These are phyloP conservation scores for Neelides sp. DNA, from an alignment of 1,140 invertebrate species.

Conservation along the genomic window DNA sequence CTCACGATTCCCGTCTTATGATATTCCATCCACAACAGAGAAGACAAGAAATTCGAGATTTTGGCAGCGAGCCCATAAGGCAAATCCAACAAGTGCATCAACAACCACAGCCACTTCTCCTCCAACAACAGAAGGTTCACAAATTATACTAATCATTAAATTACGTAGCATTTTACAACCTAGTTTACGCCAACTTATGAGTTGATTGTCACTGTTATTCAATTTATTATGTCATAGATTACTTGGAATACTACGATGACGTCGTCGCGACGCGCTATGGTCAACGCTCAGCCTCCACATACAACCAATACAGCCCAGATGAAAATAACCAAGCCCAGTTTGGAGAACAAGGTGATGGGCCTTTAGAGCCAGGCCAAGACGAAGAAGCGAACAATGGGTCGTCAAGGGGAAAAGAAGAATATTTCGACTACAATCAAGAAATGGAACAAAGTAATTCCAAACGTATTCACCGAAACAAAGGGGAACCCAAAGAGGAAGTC, in stretches of 20 bases:
- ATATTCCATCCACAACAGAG: conserved; percentile 11
- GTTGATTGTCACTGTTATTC: no score
- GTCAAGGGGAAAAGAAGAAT: not conserved
- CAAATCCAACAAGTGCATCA: conserved; percentile 1
- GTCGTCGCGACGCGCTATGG: conserved; percentile 6
- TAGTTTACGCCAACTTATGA: no score
- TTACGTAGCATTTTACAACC: no score
- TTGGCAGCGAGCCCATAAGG: conserved; percentile 15
- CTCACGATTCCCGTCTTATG: not conserved
- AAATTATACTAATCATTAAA: no score
- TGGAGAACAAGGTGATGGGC: not conserved
- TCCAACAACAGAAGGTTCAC: not conserved
- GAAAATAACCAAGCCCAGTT: not conserved
- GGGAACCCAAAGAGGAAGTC: conserved; percentile 7
- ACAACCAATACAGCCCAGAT: not conserved
- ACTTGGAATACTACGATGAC: conserved; percentile 14
- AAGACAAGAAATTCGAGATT: conserved; percentile 14
- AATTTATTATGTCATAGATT: conserved; percentile 6
- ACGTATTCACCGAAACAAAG: conserved; percentile 3
- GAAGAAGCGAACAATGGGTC: not conserved
- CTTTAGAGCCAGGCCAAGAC: not conserved
- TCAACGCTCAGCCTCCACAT: conserved; percentile 10
- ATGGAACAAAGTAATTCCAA: conserved; percentile 1
- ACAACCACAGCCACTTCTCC: conserved; percentile 6
- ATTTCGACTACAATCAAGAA: not conserved